These are phyloP conservation scores for Macaca nemestrina DNA, from an alignment of 2,113 vertebrate genomes.

Conservation along the genomic window DNA sequence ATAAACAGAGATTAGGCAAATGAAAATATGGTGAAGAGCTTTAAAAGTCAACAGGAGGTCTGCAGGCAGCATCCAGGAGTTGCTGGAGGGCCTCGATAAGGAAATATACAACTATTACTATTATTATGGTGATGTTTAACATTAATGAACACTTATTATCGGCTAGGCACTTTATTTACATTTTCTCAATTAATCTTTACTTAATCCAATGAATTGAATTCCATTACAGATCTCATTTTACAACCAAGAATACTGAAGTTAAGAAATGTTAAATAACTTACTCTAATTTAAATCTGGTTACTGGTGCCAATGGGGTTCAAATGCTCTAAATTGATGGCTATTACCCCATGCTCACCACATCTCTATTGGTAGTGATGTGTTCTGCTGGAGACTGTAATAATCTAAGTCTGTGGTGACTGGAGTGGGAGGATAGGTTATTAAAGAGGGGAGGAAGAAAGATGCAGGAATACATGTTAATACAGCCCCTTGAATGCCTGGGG, in stretches of 20 bases:
- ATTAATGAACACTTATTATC: neutral
- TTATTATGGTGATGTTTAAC: neutral
- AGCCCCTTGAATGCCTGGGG: neutral
- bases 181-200: neutral
- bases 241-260: neutral
- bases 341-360: accelerated
- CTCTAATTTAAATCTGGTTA: neutral
- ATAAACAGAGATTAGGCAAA: neutral
- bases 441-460: neutral
- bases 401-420: neutral
- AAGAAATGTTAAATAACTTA: neutral
- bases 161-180: neutral
- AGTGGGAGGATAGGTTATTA: neutral
- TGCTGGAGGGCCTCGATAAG: neutral
- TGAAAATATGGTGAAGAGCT: neutral
- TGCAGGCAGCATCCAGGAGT: neutral
- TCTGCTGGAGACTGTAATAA: neutral
- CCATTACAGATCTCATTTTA: neutral
- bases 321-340: neutral
- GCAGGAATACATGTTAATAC: neutral
- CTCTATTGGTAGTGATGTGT: neutral
- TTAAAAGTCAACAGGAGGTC: neutral
- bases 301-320: neutral
- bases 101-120: neutral
- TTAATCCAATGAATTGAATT: neutral